These are phyloP conservation scores for Vireo altiloquus DNA, from an alignment of 2,113 vertebrate species.

Conservation along the genomic window DNA sequence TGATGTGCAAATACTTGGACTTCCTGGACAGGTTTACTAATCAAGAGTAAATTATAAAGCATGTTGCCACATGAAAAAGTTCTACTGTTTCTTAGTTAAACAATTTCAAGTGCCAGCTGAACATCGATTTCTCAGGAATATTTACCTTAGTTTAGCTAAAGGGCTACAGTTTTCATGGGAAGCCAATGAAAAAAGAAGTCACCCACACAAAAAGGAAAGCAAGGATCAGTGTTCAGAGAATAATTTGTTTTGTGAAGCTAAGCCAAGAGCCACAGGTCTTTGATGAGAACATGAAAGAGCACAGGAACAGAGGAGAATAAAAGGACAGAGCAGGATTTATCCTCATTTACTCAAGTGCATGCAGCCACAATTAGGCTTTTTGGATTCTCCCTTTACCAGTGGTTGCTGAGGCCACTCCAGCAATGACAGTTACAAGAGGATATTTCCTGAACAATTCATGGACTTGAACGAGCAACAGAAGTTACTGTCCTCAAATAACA, in stretches of 20 bases:
- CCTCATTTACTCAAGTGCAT: neutral
- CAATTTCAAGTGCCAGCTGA: neutral
- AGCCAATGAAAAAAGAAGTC: neutral
- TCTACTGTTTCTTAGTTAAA: neutral
- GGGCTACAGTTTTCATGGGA: neutral
- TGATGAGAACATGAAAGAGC: conserved; percentile 24
- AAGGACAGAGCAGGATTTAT: neutral
- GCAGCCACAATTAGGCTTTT: neutral
- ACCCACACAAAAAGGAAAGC: neutral
- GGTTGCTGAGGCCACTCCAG: neutral
- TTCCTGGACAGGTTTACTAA: neutral
- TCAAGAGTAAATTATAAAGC: neutral
- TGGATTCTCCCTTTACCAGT: neutral
- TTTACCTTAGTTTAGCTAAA: neutral
- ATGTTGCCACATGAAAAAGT: neutral
- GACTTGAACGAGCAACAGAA: neutral
- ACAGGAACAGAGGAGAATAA: neutral
- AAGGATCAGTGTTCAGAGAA: neutral
- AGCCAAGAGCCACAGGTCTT: neutral
- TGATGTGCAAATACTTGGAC: neutral
- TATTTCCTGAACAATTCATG: neutral
- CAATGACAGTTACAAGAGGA: neutral
- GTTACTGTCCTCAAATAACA: neutral
- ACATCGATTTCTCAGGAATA: neutral
- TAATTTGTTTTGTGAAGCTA: neutral